Evolutionary conservation across 2,797 vertebrate genomes (phyloP).

Genomic region (Buphagus erythrorhynchus): DNA sequence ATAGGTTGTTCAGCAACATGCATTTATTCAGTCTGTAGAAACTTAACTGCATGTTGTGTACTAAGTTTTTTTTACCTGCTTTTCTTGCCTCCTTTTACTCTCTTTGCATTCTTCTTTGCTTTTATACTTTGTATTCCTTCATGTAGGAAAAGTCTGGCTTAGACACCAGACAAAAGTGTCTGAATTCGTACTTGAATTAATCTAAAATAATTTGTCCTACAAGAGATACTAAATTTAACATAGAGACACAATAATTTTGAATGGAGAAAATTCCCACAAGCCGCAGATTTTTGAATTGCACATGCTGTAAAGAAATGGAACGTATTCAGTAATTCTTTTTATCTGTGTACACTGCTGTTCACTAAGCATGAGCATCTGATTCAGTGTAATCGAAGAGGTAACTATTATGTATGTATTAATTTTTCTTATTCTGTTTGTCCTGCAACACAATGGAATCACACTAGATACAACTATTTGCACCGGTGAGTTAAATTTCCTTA

Average conservation of each 20-base stretch:
- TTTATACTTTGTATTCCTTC: not conserved
- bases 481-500: slow-evolving; percentile 94
- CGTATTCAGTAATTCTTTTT: slow-evolving; percentile 4
- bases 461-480: slow-evolving; percentile 99
- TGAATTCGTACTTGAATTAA: slow-evolving; percentile 11
- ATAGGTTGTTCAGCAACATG: not conserved
- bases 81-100: not conserved
- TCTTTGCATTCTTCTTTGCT: not conserved
- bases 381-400: slow-evolving; percentile 72
- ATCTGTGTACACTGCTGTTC: slow-evolving; percentile 62
- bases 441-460: slow-evolving; percentile 95
- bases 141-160: not conserved
- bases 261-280: slow-evolving; percentile 37
- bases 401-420: slow-evolving; percentile 81
- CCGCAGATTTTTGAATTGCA: slow-evolving; percentile 48
- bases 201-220: slow-evolving; percentile 8
- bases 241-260: not conserved
- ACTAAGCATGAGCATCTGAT: slow-evolving; percentile 73
- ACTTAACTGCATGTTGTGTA: not conserved
- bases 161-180: not conserved
- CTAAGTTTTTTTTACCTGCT: not conserved
- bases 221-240: not conserved
- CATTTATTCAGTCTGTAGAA: not conserved
- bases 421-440: slow-evolving; percentile 91
- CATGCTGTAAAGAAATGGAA: slow-evolving; percentile 51